These are phyloP conservation scores for Hirundo rustica DNA, from an alignment of 2,797 vertebrate species.

Conservation along the genomic window DNA sequence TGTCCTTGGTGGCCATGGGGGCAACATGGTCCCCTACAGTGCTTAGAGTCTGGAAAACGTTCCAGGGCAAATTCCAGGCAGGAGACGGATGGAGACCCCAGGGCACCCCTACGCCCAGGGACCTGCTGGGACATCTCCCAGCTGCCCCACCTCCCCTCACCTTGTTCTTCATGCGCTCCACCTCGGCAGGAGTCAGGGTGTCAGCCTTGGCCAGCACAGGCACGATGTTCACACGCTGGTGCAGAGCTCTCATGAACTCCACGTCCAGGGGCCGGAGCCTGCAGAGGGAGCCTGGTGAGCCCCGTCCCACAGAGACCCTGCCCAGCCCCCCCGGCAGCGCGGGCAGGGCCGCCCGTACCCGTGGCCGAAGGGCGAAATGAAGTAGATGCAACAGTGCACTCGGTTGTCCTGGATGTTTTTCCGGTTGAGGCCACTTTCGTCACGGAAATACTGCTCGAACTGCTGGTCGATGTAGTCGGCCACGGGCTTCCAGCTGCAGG, in stretches of 20 bases:
- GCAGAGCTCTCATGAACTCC: constrained; percentile 95
- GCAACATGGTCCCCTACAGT: neutral
- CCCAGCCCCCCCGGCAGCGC: accelerated
- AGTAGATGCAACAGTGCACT: constrained; percentile 97
- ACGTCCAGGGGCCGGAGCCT: constrained; percentile 95
- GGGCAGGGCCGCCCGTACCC: constrained; percentile 77
- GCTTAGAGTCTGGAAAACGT: accelerated
- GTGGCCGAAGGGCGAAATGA: constrained; percentile 95
- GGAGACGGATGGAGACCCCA: neutral
- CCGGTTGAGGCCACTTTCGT: constrained; percentile 96
- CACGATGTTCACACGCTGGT: constrained; percentile 96
- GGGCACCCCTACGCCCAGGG: neutral
- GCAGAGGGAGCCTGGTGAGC: neutral
- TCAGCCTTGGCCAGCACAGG: constrained; percentile 96
- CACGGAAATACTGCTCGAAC: constrained; percentile 98
- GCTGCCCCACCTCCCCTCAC: constrained; percentile 60
- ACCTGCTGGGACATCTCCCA: neutral
- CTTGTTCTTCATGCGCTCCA: constrained; percentile 94
- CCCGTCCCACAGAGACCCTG: accelerated
- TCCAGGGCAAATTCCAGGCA: neutral
- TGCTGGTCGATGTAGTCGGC: constrained; percentile 98
- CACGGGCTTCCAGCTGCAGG: constrained; percentile 91
- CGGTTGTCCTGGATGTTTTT: constrained; percentile 99
- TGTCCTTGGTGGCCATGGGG: neutral
- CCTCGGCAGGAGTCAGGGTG: constrained; percentile 89